These are phyloP conservation scores for Bovichtus variegatus DNA, from an alignment of 2,797 vertebrate genomes.

Conservation along the genomic window DNA sequence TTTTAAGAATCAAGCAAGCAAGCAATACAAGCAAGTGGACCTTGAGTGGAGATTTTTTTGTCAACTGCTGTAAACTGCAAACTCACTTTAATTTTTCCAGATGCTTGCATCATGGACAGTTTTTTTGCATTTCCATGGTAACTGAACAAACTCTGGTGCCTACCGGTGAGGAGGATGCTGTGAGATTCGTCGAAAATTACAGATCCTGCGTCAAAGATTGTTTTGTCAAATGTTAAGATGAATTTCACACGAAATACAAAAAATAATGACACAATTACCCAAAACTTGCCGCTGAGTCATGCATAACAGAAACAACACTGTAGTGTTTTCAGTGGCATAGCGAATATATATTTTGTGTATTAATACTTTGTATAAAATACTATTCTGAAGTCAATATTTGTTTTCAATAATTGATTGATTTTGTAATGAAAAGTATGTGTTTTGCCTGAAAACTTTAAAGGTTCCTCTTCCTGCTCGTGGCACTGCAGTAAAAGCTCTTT, in stretches of 20 bases:
- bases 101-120: slow-evolving; percentile 13
- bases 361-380: not conserved
- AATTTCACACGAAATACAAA: too few species aligned
- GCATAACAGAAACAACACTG: not conserved
- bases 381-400: not conserved
- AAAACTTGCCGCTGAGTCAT: not conserved
- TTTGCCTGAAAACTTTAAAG: slow-evolving; percentile 7
- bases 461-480: slow-evolving; percentile 20
- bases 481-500: slow-evolving; percentile 67
- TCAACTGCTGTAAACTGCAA: too few species aligned
- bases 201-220: not conserved
- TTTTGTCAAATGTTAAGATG: not conserved
- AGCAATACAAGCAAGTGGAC: too few species aligned
- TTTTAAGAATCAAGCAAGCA: not conserved
- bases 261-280: not conserved
- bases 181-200: not conserved
- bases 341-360: not conserved
- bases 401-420: not conserved
- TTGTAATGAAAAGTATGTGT: not conserved
- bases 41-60: not conserved
- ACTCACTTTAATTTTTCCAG: too few species aligned
- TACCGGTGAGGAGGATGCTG: not conserved
- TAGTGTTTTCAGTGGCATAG: not conserved
- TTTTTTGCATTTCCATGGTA: slow-evolving; percentile 38
- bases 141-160: not conserved